phyloP scores from a whole-genome alignment of 2,797 vertebrate genomes.

The Cynodonichthys magdalenae region DNA sequence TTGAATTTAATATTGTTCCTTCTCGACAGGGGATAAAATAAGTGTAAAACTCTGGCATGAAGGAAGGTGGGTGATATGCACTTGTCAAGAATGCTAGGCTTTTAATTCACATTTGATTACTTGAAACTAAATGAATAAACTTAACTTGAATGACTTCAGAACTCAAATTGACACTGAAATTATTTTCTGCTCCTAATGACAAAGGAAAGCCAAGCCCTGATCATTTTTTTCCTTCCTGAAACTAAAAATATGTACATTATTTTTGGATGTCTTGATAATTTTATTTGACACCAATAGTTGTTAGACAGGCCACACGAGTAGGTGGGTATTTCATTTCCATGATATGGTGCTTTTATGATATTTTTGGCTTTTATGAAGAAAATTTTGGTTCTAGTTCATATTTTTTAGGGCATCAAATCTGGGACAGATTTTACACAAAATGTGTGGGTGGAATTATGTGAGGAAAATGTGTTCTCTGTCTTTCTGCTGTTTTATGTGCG shows the following conservation, averaged over 20 bases:
- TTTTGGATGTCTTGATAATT: conserved; percentile 24
- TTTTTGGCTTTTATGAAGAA: conserved; percentile 32
- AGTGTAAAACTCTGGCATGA: no score
- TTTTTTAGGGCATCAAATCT: conserved; percentile 51
- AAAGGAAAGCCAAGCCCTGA: neutral
- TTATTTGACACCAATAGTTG: conserved; percentile 46
- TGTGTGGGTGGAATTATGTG: conserved; percentile 59
- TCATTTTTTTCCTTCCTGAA: conserved; percentile 9
- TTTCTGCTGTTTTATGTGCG: conserved; percentile 22
- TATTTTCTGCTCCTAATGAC: conserved; percentile 3
- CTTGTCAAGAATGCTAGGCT: no score
- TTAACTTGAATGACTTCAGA: neutral
- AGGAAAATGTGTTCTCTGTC: conserved; percentile 46
- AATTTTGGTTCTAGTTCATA: conserved; percentile 34
- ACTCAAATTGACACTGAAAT: neutral
- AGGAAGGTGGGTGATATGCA: no score
- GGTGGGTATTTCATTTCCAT: conserved; percentile 38
- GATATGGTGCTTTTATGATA: conserved; percentile 36
- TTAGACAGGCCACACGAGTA: conserved; percentile 20
- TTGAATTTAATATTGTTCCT: no score
- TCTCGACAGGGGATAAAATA: no score
- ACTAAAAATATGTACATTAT: conserved; percentile 22
- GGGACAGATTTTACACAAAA: conserved; percentile 58
- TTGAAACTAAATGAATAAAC: no score
- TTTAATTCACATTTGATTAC: no score